Base-by-base conservation (phyloP, 2,113 vertebrate genomes). In the Typhlomys cinereus region DNA sequence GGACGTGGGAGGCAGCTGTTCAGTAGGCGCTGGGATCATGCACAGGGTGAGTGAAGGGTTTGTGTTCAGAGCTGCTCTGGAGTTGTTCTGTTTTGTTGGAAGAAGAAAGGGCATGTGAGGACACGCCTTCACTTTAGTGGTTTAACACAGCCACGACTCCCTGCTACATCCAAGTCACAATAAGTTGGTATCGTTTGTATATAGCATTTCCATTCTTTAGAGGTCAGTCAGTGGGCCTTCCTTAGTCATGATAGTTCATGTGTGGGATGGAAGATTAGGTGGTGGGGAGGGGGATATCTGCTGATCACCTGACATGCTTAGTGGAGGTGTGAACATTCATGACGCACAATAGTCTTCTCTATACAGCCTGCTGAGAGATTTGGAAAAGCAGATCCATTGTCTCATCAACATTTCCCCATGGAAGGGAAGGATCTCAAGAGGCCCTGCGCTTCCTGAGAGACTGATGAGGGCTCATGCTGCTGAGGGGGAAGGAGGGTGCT, bases 1-100 rank as follows among this genome's bases (percentile, higher is more conserved):
- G 79, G 41, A 59, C 50, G 44, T 46, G 29, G 73, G 88, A 88
- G 79, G 69, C 89, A 91, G 73, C 73, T 92, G 74, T 44, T 90
- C 50, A 70, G 87, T 48, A 93, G 93, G 71, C 54, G 23, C 44
- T 71, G 66, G 57, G 41, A 50, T 73, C n/a, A 23, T 1, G 15
- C 75, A 66, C 41, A 88, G 78, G 78, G 34, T 7, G 5, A 7
- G 82, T 0, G 64, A 93, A 78, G 64, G 15, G 31, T 91, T 59
- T 39, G 9, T 52, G 31, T 73, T 71, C 75, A n/a, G 84, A 59
- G 50, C 20, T 46, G n/a, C 29, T 41, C 50, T 3, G 2, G n/a
- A 44, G 12, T 8, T 64, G 12, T 59, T 81, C n/a, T 46, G 34
- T 64, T 84, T 87, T 44, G 6, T 14, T 1, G 44, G 74, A 81